Evolutionary conservation across 2,797 vertebrate species (phyloP).

Genomic region (Morelia viridis): DNA sequence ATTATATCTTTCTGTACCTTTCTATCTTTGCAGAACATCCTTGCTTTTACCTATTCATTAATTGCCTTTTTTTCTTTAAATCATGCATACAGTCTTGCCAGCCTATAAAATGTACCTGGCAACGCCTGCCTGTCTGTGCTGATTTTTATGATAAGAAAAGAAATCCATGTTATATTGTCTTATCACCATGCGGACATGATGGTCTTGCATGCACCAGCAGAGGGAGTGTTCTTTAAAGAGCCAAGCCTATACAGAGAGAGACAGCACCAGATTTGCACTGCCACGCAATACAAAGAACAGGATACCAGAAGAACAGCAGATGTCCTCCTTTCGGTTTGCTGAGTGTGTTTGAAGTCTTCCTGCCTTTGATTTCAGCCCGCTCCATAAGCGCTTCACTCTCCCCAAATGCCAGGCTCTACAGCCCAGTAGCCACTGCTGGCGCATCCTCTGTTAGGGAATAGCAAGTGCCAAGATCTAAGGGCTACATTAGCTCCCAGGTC

Average conservation of each 20-base stretch:
- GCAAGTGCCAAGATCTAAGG: background rate
- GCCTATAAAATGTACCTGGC: background rate
- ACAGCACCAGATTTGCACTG: background rate
- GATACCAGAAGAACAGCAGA: background rate
- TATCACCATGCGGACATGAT: background rate
- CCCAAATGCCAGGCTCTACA: background rate
- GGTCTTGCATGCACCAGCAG: background rate
- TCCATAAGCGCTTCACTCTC: background rate
- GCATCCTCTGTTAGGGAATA: background rate
- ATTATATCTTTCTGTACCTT: background rate
- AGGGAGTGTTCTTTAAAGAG: background rate
- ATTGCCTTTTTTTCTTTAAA: background rate
- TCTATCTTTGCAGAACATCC: background rate
- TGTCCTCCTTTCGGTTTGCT: background rate
- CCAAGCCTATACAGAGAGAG: background rate
- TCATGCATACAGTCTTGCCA: background rate
- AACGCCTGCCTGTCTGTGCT: background rate
- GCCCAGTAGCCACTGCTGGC: background rate
- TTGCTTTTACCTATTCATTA: background rate
- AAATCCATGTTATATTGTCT: background rate
- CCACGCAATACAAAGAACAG: background rate
- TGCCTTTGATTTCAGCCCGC: background rate
- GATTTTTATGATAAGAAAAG: background rate
- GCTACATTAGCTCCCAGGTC: background rate
- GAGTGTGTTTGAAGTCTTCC: background rate